Conservation (phyloP, 2,113 vertebrate species). For the Argyrosomus japonicus region DNA sequence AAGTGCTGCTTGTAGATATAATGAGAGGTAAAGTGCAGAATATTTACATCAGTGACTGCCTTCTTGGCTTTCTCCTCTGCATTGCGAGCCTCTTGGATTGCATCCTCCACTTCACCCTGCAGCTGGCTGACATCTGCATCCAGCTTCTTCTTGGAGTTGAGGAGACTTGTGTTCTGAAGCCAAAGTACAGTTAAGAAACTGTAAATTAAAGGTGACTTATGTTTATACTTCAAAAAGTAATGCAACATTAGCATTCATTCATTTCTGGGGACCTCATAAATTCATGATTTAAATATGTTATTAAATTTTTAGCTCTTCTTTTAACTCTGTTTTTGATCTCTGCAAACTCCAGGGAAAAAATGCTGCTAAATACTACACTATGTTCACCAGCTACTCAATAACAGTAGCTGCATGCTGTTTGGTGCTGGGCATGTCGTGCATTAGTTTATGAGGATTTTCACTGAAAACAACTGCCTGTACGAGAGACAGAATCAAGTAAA, state of each 20-base stretch:
- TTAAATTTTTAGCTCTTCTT: background rate
- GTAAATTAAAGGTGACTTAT: background rate
- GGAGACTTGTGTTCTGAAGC: conserved; percentile 82
- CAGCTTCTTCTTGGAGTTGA: conserved; percentile 86
- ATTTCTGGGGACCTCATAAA: background rate
- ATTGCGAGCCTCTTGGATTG: conserved; percentile 82
- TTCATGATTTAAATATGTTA: background rate
- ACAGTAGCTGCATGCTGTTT: too few relatives aligned
- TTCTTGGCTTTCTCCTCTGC: conserved; percentile 77
- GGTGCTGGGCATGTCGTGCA: too few relatives aligned
- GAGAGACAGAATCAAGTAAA: too few relatives aligned
- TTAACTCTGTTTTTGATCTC: background rate
- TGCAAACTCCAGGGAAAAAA: background rate
- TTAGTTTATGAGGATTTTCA: too few relatives aligned
- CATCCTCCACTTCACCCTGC: conserved; percentile 82
- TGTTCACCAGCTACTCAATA: background rate
- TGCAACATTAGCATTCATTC: background rate
- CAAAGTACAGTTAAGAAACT: background rate
- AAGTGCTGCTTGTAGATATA: background rate
- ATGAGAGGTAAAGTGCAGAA: background rate
- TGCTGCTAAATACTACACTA: background rate
- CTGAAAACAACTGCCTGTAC: too few relatives aligned
- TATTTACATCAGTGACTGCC: conserved; percentile 74
- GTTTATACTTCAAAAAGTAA: background rate
- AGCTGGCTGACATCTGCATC: conserved; percentile 82